Evolutionary conservation across 2,113 vertebrate species (phyloP), one percentile per base, ranked within the genome.

Genomic region (Clarias macrocephalus): DNA sequence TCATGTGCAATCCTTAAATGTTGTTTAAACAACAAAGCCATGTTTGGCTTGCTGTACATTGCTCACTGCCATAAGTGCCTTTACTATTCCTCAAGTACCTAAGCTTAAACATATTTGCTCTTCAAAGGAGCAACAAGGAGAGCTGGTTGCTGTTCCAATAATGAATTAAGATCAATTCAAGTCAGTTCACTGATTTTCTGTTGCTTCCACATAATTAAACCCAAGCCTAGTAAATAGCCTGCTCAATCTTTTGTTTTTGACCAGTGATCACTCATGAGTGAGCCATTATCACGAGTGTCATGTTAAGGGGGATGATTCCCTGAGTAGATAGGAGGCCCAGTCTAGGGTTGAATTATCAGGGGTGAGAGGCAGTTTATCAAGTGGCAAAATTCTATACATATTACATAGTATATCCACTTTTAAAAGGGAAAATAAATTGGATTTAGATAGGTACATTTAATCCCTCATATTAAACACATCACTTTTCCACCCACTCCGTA

Each of bases 81-180:
- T 15, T 82, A 42, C n/a, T 80, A 28, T 19, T 3, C 19, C 12
- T 80, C 18, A 23, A 11, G 25, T 21, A 42, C 25, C 13, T 56
- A 9, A 56, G 52, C 52, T 79, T 15, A 79, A 56, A 77, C 5
- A 77, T 54, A 16, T 56, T 15, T 79, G 52, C n/a, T 57, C 28
- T 80, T 16, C n/a, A 19, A 33, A 56, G 37, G 65, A 37, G 37
- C 85, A 86, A n/a, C 65, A 59, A 42, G 16, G 13, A 42, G 18
- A 81, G 18, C 18, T 28, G 59, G 12, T 56, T 85, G 48, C 18
- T 19, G 9, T 15, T 57, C 12, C 1, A 18, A 42, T 81, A 57
- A 81, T 81, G n/a, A 70, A 28, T 59, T 86, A 48, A 56, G 57
- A 54, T 86, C 28, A 66, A 54, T 79, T 54, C 62, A 23, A 80